phyloP scores from a whole-genome alignment of 92 coral and sea anemone species.

The Phenganax marumi region DNA sequence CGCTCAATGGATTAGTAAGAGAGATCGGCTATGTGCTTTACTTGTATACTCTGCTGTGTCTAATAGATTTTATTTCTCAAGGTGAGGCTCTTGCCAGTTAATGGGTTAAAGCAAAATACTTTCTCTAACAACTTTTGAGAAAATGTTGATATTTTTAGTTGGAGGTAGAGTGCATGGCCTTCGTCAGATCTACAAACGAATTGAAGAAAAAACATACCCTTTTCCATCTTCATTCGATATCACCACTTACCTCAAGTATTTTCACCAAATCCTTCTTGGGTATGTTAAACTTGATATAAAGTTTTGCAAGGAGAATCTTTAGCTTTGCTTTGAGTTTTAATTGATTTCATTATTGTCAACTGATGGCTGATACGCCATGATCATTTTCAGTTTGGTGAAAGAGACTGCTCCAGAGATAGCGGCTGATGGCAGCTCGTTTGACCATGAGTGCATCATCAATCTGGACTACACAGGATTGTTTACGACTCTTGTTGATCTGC shows the following conservation, averaged over 20 bases:
- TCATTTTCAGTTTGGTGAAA: conserved; percentile 69
- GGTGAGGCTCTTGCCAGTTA: too few species aligned
- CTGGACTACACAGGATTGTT: conserved; percentile 92
- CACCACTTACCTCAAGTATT: conserved; percentile 85
- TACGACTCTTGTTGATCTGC: conserved; percentile 74
- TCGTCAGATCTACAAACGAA: conserved; percentile 86
- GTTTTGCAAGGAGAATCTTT: background rate
- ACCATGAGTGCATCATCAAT: conserved; percentile 66
- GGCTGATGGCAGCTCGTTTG: conserved; percentile 76
- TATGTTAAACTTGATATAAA: conserved; percentile 7
- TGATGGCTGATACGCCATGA: background rate
- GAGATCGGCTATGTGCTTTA: too few species aligned
- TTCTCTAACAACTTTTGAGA: background rate
- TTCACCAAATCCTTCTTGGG: conserved; percentile 89
- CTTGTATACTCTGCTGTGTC: too few species aligned
- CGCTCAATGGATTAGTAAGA: too few species aligned
- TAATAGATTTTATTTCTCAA: too few species aligned
- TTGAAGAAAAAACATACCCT: conserved; percentile 85
- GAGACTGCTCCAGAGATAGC: conserved; percentile 78
- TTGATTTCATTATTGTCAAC: background rate
- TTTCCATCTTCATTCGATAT: conserved; percentile 98
- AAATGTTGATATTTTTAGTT: conserved; percentile 43
- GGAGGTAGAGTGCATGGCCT: conserved; percentile 97
- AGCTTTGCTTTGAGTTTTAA: background rate
- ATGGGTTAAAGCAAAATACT: too few species aligned